Conservation (phyloP, 92 coral and sea anemone genomes). For the Umimayanthus kanabou region DNA sequence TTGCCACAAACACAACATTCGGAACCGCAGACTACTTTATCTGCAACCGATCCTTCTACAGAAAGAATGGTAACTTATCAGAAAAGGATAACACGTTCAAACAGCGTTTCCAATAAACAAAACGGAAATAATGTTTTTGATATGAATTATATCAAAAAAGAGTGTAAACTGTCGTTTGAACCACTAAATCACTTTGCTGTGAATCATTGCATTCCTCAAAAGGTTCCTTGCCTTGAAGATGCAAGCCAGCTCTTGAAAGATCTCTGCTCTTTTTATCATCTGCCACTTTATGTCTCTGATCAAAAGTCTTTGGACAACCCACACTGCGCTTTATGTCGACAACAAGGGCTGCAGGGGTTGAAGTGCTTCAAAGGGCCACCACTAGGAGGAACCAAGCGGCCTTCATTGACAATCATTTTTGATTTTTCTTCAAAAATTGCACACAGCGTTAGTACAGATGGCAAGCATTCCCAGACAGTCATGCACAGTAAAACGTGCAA, state of each 20-base stretch:
- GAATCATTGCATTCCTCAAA: slow-evolving; percentile 24
- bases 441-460: slow-evolving; percentile 15
- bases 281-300: slow-evolving; percentile 12
- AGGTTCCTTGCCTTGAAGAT: not conserved
- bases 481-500: not conserved
- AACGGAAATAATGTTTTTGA: not conserved
- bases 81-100: not conserved
- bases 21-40: too few relatives aligned
- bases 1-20: too few relatives aligned
- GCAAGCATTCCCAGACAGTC: not conserved
- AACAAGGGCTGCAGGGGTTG: not conserved
- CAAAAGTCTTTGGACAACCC: slow-evolving; percentile 27
- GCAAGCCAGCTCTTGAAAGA: slow-evolving; percentile 10
- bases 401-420: slow-evolving; percentile 30
- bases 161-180: slow-evolving; percentile 15
- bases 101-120: not conserved
- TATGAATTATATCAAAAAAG: not conserved
- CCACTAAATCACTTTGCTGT: not conserved
- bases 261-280: slow-evolving; percentile 28
- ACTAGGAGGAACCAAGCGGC: not conserved
- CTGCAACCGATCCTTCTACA: too few relatives aligned
- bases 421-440: slow-evolving; percentile 15
- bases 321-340: slow-evolving; percentile 9
- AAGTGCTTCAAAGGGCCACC: slow-evolving; percentile 20
- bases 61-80: too few relatives aligned